Conservation (phyloP, 2,113 vertebrate species). For the Aramus guarauna region DNA sequence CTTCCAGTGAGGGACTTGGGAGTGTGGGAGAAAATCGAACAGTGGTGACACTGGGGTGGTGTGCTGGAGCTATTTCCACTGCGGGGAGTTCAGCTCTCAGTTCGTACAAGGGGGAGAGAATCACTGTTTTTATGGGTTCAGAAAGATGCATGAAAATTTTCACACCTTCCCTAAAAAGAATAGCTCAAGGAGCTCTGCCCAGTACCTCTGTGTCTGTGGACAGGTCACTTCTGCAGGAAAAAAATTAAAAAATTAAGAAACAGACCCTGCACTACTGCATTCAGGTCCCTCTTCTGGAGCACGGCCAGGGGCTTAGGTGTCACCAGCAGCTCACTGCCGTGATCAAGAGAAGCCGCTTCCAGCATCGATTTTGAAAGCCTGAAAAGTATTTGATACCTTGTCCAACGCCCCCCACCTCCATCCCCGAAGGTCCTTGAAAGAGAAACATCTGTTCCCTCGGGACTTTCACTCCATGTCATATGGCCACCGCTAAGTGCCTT, state of each 20-base stretch:
- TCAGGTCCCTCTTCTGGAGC: background rate
- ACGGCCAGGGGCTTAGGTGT: background rate
- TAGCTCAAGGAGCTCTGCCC: background rate
- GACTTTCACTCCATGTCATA: conserved; percentile 29
- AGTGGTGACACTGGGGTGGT: background rate
- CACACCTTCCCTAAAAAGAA: background rate
- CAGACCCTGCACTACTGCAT: background rate
- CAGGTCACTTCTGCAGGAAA: background rate
- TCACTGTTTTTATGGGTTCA: background rate
- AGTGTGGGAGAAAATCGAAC: background rate
- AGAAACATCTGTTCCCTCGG: conserved; percentile 34
- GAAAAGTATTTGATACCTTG: background rate
- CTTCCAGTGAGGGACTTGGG: background rate
- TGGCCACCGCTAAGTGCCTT: conserved; percentile 3
- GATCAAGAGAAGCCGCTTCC: background rate
- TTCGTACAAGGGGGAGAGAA: background rate
- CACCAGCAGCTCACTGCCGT: background rate
- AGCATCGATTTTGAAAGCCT: background rate
- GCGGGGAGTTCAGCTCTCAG: accelerated
- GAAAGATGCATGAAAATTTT: background rate
- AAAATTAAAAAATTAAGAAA: background rate
- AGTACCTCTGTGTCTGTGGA: accelerated
- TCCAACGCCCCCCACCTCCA: background rate
- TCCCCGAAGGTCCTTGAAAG: background rate
- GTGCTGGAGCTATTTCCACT: background rate